These are phyloP conservation scores for Eupristina koningsbergeri DNA, from an alignment of 1,140 invertebrate species.

Conservation along the genomic window DNA sequence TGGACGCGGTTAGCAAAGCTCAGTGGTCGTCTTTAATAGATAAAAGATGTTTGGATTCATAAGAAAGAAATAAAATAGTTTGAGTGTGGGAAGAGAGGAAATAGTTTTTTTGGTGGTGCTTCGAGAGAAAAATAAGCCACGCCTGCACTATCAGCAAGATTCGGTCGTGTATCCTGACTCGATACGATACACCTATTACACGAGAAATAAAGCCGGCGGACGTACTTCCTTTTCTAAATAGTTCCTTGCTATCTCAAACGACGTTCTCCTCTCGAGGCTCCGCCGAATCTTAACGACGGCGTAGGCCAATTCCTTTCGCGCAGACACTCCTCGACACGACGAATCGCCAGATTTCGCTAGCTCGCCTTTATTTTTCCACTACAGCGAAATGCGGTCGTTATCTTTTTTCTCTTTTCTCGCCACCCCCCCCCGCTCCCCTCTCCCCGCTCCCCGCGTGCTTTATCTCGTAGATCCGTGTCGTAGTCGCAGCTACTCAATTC, in stretches of 20 bases:
- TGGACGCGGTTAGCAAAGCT: neutral
- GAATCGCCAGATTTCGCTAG: slow-evolving; percentile 39
- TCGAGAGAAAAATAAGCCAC: neutral
- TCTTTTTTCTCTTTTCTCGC: slow-evolving; percentile 41
- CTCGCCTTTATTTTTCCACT: slow-evolving; percentile 39
- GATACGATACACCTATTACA: slow-evolving; percentile 33
- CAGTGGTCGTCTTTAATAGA: neutral
- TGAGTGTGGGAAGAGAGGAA: neutral
- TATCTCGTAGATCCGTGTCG: slow-evolving; percentile 57
- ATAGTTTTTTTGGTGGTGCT: neutral
- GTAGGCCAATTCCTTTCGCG: slow-evolving; percentile 50
- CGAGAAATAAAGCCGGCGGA: slow-evolving; percentile 36
- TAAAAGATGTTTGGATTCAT: neutral
- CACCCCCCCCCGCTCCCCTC: neutral
- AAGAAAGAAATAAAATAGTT: neutral
- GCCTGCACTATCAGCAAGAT: slow-evolving; percentile 24
- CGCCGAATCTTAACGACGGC: slow-evolving; percentile 47
- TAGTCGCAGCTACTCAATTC: slow-evolving; percentile 67
- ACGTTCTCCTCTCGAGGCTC: slow-evolving; percentile 25
- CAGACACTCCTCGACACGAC: slow-evolving; percentile 21
- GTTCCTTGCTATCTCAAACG: slow-evolving; percentile 46
- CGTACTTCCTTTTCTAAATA: slow-evolving; percentile 35
- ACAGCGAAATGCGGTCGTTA: slow-evolving; percentile 52
- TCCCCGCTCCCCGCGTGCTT: slow-evolving; percentile 45
- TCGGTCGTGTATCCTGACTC: neutral